phyloP scores from a whole-genome alignment of 2,113 vertebrate genomes.

The Lampris incognitus region DNA sequence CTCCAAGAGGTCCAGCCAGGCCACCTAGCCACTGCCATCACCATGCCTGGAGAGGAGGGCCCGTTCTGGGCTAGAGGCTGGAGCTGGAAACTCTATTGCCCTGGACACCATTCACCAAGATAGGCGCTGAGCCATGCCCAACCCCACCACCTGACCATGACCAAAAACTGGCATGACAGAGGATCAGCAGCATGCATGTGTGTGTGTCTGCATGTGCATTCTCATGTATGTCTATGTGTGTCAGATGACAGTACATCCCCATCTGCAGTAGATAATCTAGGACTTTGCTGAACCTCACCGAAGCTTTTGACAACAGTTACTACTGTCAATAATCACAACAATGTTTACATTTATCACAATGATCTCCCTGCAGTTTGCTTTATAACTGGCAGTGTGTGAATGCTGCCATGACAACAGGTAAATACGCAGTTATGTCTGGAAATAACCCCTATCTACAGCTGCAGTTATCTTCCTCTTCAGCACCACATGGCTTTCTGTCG shows the following conservation, averaged over 20 bases:
- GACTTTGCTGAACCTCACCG: slow-evolving; percentile 14
- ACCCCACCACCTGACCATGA: slow-evolving; percentile 70
- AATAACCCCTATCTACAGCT: slow-evolving; percentile 49
- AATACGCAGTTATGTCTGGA: slow-evolving; percentile 43
- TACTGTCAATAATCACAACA: slow-evolving; percentile 1
- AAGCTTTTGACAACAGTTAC: slow-evolving; percentile 11
- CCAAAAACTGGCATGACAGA: slow-evolving; percentile 48
- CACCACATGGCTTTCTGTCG: slow-evolving; percentile 11
- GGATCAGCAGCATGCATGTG: slow-evolving; percentile 18
- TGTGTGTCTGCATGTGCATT: neutral
- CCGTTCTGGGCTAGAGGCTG: slow-evolving; percentile 59
- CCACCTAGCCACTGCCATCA: slow-evolving; percentile 50
- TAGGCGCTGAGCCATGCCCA: slow-evolving; percentile 68
- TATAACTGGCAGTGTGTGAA: too few species aligned
- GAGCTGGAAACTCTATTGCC: slow-evolving; percentile 54
- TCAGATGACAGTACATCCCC: slow-evolving; percentile 23
- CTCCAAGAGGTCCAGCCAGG: slow-evolving; percentile 70
- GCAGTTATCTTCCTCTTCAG: slow-evolving; percentile 43
- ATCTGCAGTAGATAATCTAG: slow-evolving; percentile 30
- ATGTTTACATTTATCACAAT: neutral
- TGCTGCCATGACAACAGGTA: slow-evolving; percentile 42
- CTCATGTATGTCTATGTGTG: too few species aligned
- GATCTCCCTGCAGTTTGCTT: too few species aligned
- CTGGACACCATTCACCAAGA: slow-evolving; percentile 50
- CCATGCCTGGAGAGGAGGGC: slow-evolving; percentile 48